Conservation (phyloP, 2,888 invertebrate species). For the Crematogaster levior region DNA sequence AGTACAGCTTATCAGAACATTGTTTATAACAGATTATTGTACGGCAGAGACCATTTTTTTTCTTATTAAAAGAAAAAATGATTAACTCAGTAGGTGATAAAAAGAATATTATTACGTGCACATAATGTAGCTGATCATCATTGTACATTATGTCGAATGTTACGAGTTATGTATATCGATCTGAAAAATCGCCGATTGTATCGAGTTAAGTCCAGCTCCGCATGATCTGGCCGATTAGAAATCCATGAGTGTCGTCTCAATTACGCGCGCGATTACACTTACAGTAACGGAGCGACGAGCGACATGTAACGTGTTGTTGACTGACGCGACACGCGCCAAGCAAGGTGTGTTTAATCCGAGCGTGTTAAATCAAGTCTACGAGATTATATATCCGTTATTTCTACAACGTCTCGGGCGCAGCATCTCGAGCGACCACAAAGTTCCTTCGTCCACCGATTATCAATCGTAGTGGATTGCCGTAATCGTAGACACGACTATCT, state of each 20-base stretch:
- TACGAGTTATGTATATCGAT: background rate
- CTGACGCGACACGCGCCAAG: slow-evolving; percentile 62
- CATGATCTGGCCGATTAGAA: slow-evolving; percentile 64
- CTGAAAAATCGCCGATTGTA: slow-evolving; percentile 55
- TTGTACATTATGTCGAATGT: background rate
- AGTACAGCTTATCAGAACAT: background rate
- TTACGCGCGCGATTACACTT: slow-evolving; percentile 65
- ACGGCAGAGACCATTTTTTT: background rate
- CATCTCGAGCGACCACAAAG: slow-evolving; percentile 28
- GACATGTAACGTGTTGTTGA: slow-evolving; percentile 38
- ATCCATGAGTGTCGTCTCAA: slow-evolving; percentile 65
- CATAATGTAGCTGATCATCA: background rate
- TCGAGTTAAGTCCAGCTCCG: slow-evolving; percentile 60
- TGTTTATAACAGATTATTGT: background rate
- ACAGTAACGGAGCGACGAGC: slow-evolving; percentile 47
- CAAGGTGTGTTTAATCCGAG: slow-evolving; percentile 60
- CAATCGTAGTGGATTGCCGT: slow-evolving; percentile 5
- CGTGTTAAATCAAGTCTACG: slow-evolving; percentile 32
- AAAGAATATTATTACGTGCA: background rate
- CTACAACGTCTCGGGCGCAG: background rate
- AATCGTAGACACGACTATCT: background rate
- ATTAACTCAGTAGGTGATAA: background rate
- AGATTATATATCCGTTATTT: slow-evolving; percentile 46
- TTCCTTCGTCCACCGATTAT: slow-evolving; percentile 21
- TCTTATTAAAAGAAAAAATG: background rate